Base-by-base conservation (phyloP, 2,797 vertebrate genomes). In the Buceros bicornis region DNA sequence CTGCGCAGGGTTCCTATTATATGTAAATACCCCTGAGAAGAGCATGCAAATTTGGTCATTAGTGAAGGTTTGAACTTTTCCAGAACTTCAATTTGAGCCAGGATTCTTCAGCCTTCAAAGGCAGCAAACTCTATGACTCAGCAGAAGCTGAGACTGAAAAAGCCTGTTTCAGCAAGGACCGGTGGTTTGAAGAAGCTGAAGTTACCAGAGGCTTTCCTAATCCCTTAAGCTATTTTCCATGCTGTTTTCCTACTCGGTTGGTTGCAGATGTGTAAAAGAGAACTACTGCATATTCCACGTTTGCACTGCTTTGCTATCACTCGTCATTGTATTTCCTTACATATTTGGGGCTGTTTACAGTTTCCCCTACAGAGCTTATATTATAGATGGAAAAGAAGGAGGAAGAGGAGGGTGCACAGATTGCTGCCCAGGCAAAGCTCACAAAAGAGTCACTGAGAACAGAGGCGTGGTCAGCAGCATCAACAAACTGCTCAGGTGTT, bases 11-110 rank as follows among this genome's bases (percentile, higher is more conserved):
- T 90, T 93, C 78, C 70, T 83, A 82, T 86, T 87, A 89, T 91
- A 94, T 95, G 92, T 72, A 93, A 96, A 96, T 82, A 37, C 14
- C 45, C 82, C 84, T 5, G 58, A 89, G 71, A 94, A 92, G 17
- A 93, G 79, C 67, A 96, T 89, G 77, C 78, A 96, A 95, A 96
- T 96, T 54, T 4, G 50, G 60, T 91, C 67, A 71, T 96, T 92
- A 94, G 74, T 51, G 45, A 92, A 93, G 90, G 79, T 94, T 83
- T 93, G 66, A 93, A 92, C 90, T 61, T 96, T 81, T 94, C 80
- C 90, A 97, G 88, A 88, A 64, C n/a, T 89, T 91, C 71, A 96
- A 56, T 43, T 91, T 74, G 13, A 96, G 79, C 45, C 78, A 90
- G 60, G 65, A 76, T 87, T 78, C 66, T 85, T 85, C 42, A 71